Conservation (phyloP, 2,113 vertebrate genomes). For the Pomatorhinus ruficollis region DNA sequence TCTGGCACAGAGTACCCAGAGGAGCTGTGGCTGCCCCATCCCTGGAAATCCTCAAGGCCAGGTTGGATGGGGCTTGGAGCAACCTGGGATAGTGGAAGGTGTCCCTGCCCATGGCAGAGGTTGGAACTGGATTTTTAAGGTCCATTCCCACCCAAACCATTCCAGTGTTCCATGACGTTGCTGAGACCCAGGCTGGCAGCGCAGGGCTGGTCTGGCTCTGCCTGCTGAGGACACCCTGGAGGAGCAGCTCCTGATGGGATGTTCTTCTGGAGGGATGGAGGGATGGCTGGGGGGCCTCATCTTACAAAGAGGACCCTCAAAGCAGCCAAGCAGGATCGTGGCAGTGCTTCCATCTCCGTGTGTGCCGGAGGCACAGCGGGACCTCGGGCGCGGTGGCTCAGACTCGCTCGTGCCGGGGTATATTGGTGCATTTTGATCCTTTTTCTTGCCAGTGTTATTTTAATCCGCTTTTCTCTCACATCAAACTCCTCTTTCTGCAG, state of each 20-base stretch:
- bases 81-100: not conserved
- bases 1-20: not conserved
- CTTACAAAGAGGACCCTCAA: accelerated
- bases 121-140: not conserved
- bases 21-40: not conserved
- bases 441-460: not conserved
- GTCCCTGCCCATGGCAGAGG: not conserved
- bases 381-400: accelerated
- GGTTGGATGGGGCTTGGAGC: not conserved
- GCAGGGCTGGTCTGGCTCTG: not conserved
- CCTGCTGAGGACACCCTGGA: accelerated
- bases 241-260: not conserved
- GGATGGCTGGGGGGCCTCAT: not conserved
- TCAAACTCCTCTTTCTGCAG: not conserved
- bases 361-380: not conserved
- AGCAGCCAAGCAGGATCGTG: accelerated
- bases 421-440: not conserved
- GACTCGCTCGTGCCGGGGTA: not conserved
- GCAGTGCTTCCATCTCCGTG: not conserved
- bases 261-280: not conserved
- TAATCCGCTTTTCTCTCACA: slow-evolving; percentile 26
- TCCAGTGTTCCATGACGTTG: accelerated
- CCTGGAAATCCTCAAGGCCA: not conserved
- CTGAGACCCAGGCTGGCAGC: not conserved
- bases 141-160: not conserved